Evolutionary conservation across 2,888 invertebrate species (phyloP), one percentile per base, ranked within the genome.

Genomic region (Unio pictorum): DNA sequence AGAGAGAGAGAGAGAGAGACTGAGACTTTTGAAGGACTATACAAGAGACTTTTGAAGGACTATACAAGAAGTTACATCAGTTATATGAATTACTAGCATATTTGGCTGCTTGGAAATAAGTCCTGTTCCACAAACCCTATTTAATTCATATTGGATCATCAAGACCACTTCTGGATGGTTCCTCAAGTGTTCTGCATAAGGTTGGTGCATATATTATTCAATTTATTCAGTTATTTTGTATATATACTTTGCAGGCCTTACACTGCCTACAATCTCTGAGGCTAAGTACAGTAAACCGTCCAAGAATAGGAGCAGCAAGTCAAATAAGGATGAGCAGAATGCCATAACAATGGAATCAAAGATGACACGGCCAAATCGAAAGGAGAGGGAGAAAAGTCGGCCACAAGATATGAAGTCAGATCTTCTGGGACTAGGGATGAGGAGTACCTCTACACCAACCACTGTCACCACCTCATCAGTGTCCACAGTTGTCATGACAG

Each of bases 291-390:
- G 73, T 57, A 81, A 80, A 61, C 72, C 76, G 58, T 76, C 75
- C 59, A 71, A 73, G 11, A 71, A 63, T 61, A 73, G 74, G 65
- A 70, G 28, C 60, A 78, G 77, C 67, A 81, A 74, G 62, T 59
- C 72, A 8, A 74, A 76, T 56, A 77, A 77, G 62, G 64, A 71
- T n/a, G 73, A 69, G 28, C 61, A 61, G 17, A 69, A 65, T 8
- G 64, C 71, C 5, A 72, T 66, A n/a, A 64, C 69, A 45, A 69
- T 78, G 2, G 82, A 82, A 68, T 78, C 79, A 18, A 78, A 77
- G 70, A 82, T 81, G 69, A 84, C 81, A 55, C 78, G 75, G 69
- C 72, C 71, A 54, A 84, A 82, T 68, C 73, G 74, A 28, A 69
- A 73, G 23, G 80, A 78, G 65, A 72, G 71, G 45, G 75, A 68